These are phyloP conservation scores for Philereme transversata DNA, from an alignment of 2,888 invertebrate genomes.

Conservation along the genomic window DNA sequence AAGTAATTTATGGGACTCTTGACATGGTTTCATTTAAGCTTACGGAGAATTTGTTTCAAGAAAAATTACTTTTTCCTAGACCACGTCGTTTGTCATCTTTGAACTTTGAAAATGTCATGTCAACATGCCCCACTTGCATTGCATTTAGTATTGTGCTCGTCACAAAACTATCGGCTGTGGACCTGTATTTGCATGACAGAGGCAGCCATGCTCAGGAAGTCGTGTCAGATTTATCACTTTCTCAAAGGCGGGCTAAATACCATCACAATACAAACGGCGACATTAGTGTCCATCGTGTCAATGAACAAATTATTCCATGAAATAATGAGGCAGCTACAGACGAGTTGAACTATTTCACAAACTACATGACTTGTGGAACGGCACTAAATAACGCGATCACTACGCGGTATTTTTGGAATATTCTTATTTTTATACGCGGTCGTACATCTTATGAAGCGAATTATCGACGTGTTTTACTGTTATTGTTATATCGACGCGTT, in stretches of 20 bases:
- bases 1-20: no score
- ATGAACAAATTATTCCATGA: conserved; percentile 62
- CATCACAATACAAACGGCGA: conserved; percentile 54
- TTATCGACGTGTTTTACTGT: conserved; percentile 38
- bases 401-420: conserved; percentile 41
- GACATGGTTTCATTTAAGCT: not conserved
- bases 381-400: conserved; percentile 43
- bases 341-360: conserved; percentile 46
- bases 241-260: conserved; percentile 63
- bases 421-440: conserved; percentile 29
- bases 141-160: conserved; percentile 21
- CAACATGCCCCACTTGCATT: conserved; percentile 23
- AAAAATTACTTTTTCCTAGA: not conserved
- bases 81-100: conserved; percentile 12
- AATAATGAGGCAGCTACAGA: conserved; percentile 56
- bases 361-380: conserved; percentile 40
- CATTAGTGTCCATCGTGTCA: conserved; percentile 62
- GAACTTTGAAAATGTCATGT: conserved; percentile 21
- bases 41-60: not conserved
- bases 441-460: conserved; percentile 30
- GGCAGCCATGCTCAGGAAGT: conserved; percentile 54
- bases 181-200: conserved; percentile 43
- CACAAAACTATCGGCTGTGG: conserved; percentile 28
- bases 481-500: conserved; percentile 34
- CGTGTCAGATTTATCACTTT: conserved; percentile 60